Percentiles rank a stretch among this genome's conserved stretches.
These are phyloP conservation scores for Leptopilina clavipes DNA, from an alignment of 1,140 invertebrate genomes.

Conservation along the genomic window DNA sequence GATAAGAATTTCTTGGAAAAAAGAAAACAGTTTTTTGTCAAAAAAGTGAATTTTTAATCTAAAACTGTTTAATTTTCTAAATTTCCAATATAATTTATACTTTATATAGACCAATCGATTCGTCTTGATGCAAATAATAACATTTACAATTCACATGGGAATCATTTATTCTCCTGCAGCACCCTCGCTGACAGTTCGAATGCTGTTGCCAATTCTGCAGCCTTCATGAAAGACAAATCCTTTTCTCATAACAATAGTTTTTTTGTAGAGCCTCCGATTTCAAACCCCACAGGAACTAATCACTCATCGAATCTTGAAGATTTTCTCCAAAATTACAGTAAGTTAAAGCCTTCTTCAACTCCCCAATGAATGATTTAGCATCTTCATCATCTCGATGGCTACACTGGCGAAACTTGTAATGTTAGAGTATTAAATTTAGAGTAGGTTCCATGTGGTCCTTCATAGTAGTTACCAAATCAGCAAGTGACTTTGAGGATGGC, in stretches of 20 bases:
- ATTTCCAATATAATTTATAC: no score
- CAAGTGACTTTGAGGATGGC: slow-evolving; percentile 54
- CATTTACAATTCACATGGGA: no score
- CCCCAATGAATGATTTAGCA: slow-evolving; percentile 41
- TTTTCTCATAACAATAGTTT: slow-evolving; percentile 53
- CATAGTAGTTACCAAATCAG: slow-evolving; percentile 54
- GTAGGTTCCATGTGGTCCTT: slow-evolving; percentile 57
- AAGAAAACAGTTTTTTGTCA: no score
- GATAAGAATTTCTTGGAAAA: no score
- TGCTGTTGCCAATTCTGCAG: slow-evolving; percentile 52
- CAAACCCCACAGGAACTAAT: slow-evolving; percentile 63
- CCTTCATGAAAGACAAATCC: slow-evolving; percentile 50
- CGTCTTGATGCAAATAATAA: no score
- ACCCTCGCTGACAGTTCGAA: slow-evolving; percentile 44
- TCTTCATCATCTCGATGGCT: neutral
- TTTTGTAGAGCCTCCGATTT: slow-evolving; percentile 46
- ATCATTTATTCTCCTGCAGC: slow-evolving; percentile 4
- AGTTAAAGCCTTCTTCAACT: slow-evolving; percentile 52
- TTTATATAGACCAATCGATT: no score
- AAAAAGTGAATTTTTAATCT: no score
- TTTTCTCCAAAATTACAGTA: slow-evolving; percentile 57
- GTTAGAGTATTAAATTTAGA: slow-evolving; percentile 58
- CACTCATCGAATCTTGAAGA: slow-evolving; percentile 53
- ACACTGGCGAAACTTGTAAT: slow-evolving; percentile 61
- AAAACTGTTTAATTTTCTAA: no score